Percentiles rank a stretch among this genome's conserved stretches.
These are phyloP conservation scores for Heliconius erato DNA, from an alignment of 2,888 invertebrate species.

Conservation along the genomic window DNA sequence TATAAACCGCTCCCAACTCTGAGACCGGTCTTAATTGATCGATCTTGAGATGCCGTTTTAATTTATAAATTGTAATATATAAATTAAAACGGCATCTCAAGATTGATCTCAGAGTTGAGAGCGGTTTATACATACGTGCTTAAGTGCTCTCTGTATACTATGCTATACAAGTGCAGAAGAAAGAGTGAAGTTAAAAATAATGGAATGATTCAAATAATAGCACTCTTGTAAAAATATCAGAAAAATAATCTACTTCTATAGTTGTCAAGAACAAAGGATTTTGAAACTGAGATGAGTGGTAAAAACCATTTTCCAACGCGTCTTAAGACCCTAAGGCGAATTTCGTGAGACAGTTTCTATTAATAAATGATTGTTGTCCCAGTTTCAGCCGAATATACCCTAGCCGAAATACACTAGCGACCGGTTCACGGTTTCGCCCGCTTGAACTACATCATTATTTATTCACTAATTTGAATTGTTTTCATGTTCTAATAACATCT, in stretches of 20 bases:
- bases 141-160: too few species aligned
- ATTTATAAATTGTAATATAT: background rate
- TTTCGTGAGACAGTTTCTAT: background rate
- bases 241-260: background rate
- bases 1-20: too few species aligned
- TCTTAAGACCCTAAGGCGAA: background rate
- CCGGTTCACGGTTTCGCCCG: background rate
- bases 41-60: background rate
- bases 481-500: too few species aligned
- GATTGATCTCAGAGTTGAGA: too few species aligned
- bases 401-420: background rate
- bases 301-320: background rate
- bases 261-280: constrained; percentile 13
- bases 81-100: too few species aligned
- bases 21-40: too few species aligned
- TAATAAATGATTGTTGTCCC: constrained; percentile 18
- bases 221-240: background rate
- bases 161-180: background rate
- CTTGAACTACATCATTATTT: background rate
- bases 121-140: too few species aligned
- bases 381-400: background rate
- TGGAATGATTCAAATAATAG: background rate
- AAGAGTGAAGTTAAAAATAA: background rate
- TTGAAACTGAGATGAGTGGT: constrained; percentile 19
- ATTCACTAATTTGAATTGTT: too few species aligned